These are phyloP conservation scores for Ephialtes manifestator DNA, from an alignment of 2,888 invertebrate genomes.

Conservation along the genomic window DNA sequence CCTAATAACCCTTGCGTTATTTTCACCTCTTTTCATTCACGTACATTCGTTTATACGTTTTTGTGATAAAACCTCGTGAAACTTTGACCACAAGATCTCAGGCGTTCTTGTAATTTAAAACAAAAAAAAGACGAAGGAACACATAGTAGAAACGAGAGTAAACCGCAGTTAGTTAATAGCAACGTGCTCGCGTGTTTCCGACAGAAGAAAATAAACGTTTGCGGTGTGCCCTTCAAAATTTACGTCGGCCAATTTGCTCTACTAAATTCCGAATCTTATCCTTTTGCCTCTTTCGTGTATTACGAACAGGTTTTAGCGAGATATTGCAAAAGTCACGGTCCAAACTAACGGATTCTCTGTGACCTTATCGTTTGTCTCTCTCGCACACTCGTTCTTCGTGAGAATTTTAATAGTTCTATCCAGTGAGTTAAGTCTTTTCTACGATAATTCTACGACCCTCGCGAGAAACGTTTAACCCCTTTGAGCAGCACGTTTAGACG, in stretches of 20 bases:
- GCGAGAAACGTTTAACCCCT: conserved; percentile 22
- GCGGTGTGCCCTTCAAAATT: neutral
- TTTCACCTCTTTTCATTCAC: neutral
- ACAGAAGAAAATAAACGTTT: neutral
- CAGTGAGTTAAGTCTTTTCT: neutral
- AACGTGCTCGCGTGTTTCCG: conserved; percentile 41
- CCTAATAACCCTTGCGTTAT: neutral
- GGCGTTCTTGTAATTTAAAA: neutral
- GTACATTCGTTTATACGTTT: neutral
- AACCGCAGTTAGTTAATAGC: conserved; percentile 16
- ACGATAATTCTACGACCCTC: conserved; percentile 11
- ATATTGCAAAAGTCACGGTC: neutral
- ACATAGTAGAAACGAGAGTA: neutral
- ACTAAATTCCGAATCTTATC: conserved; percentile 3
- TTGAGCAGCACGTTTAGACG: conserved; percentile 44
- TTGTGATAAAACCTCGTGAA: neutral
- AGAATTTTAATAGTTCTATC: neutral
- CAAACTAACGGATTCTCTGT: conserved; percentile 10
- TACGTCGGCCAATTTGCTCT: neutral
- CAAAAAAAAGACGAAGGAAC: neutral
- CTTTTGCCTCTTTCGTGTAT: neutral
- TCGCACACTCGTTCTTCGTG: neutral
- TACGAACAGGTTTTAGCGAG: conserved; percentile 1
- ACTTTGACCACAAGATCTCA: neutral
- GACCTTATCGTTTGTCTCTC: conserved; percentile 6